A percentile compares a stretch with the other conserved stretches of the same genome.
Conservation (phyloP, 2,797 vertebrate genomes). For the Acestrorhynchus altus region DNA sequence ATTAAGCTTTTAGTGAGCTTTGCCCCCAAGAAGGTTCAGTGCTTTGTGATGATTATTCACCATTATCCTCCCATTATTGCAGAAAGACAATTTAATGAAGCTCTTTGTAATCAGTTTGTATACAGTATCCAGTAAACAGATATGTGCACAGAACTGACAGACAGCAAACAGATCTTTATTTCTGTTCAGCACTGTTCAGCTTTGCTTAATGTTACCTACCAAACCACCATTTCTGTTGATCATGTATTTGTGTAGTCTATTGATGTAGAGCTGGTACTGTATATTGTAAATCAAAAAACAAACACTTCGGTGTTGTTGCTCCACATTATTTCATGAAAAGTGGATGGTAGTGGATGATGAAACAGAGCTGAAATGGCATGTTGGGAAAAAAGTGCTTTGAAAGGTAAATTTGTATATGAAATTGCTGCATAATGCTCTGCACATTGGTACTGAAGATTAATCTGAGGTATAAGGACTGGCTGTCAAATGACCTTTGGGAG, state of each 20-base stretch:
- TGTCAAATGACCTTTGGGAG: neutral
- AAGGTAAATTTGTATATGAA: neutral
- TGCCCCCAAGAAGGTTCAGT: too few relatives aligned
- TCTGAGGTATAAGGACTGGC: neutral
- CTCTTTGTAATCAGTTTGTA: too few relatives aligned
- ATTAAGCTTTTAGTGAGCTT: too few relatives aligned
- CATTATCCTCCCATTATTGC: too few relatives aligned
- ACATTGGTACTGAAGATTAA: neutral
- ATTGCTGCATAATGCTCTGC: neutral
- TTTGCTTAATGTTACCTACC: neutral
- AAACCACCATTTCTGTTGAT: neutral
- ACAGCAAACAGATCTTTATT: too few relatives aligned
- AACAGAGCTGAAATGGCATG: neutral
- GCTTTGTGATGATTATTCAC: too few relatives aligned
- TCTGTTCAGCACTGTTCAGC: too few relatives aligned
- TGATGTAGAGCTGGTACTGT: neutral
- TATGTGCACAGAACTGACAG: too few relatives aligned
- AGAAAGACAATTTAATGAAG: too few relatives aligned
- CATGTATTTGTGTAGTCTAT: neutral
- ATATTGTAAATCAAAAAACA: neutral
- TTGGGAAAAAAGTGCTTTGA: neutral
- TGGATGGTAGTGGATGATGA: constrained; percentile 11
- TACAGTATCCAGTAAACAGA: too few relatives aligned
- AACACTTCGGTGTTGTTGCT: neutral
- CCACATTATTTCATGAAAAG: neutral